Evolutionary conservation across 2,797 vertebrate genomes (phyloP).

Genomic region (Sebastes vulpes): DNA sequence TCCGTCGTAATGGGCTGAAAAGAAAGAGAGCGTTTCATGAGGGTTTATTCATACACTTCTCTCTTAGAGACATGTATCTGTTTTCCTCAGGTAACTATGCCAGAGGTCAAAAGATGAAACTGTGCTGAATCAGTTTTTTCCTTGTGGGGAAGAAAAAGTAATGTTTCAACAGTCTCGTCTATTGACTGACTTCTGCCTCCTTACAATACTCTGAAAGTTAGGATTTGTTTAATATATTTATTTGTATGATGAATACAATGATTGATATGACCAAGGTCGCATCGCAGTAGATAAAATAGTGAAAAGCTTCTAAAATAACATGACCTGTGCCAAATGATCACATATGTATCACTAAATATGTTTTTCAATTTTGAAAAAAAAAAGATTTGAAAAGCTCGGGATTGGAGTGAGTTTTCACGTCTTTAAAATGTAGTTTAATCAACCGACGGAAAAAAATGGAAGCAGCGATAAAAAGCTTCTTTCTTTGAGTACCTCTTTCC

Average conservation of each 20-base stretch:
- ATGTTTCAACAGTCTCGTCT: neutral
- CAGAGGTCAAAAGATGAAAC: constrained; percentile 45
- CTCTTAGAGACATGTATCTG: constrained; percentile 10
- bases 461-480: neutral
- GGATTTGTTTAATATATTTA: neutral
- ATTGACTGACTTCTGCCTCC: constrained; percentile 10
- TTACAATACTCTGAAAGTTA: neutral
- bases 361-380: neutral
- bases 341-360: neutral
- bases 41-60: constrained; percentile 5
- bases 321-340: neutral
- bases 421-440: neutral
- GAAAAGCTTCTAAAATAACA: constrained; percentile 7
- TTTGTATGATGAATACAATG: constrained; percentile 20
- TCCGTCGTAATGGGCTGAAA: constrained; percentile 25
- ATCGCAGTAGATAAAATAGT: neutral
- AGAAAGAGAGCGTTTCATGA: constrained; percentile 10
- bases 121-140: constrained; percentile 1
- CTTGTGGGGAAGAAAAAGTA: neutral
- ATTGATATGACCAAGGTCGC: constrained; percentile 20
- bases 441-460: neutral
- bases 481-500: neutral
- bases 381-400: neutral
- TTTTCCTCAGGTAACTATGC: constrained; percentile 36
- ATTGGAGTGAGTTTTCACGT: neutral